Evolutionary conservation across 2,113 vertebrate species (phyloP).

Genomic region (Ailurus styani): DNA sequence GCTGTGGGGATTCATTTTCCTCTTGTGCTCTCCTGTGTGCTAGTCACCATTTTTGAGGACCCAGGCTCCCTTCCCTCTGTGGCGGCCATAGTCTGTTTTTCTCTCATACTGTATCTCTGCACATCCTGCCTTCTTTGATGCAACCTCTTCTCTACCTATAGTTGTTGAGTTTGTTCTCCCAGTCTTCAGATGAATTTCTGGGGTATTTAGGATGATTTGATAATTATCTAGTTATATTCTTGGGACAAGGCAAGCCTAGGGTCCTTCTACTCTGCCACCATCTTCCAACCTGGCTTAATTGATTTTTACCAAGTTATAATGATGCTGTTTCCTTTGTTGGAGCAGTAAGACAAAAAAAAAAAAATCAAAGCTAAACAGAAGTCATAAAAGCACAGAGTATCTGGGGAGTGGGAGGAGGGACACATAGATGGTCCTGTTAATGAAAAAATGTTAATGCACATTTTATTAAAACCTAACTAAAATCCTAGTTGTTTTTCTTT

Average conservation of each 20-base stretch:
- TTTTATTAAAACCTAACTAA: conserved; percentile 25
- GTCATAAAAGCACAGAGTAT: background rate
- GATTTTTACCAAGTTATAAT: conserved; percentile 28
- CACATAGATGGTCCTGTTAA: background rate
- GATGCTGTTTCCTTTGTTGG: background rate
- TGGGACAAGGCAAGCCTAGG: background rate
- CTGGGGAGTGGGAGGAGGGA: background rate
- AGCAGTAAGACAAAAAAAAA: background rate
- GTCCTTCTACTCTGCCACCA: background rate
- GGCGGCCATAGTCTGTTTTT: background rate
- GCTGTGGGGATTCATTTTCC: background rate
- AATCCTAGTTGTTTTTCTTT: background rate
- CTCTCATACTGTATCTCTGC: background rate
- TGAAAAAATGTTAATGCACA: background rate
- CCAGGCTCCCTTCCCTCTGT: background rate
- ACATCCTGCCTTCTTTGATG: background rate
- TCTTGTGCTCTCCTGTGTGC: background rate
- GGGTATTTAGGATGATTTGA: background rate
- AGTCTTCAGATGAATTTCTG: background rate
- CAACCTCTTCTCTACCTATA: background rate
- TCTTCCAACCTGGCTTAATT: background rate
- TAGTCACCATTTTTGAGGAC: background rate
- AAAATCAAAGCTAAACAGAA: conserved; percentile 48
- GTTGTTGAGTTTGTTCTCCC: background rate
- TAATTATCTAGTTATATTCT: background rate